Base-by-base conservation (phyloP, 2,797 vertebrate genomes). In the Sparidentex hasta region DNA sequence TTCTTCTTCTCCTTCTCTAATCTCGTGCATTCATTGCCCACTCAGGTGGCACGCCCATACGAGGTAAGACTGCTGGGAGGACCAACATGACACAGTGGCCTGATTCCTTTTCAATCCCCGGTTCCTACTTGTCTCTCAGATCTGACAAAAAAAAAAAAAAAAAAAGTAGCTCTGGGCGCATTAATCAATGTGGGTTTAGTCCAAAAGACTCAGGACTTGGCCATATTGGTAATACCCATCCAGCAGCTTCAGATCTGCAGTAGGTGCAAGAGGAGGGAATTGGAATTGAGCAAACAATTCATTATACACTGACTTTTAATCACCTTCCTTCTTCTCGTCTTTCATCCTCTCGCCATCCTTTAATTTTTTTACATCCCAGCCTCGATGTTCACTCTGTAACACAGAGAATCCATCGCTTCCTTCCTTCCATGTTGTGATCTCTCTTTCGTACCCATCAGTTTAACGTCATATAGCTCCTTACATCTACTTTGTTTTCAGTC, bases 281-380 rank as follows among this genome's bases (percentile, higher is more conserved):
- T 90, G 91, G 93, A 94, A 92, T 92, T 88, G 88, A 92, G 92
- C 96, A 96, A 96, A 94, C 95, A 95, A 91, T 94, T 96, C 96
- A 97, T 97, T 95, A 94, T 93, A 71, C 93, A 93, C 91, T 95
- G 95, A 97, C 95, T 92, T 95, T 90, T 91, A 95, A 95, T 96
- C 90, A 82, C 77, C 74, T 88, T 67, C 82, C 83, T 68, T 88
- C 77, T 80, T 70, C 71, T 82, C 80, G 43, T 87, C 80, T 59
- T 47, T 77, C 86, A 88, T 82, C 78, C 82, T 87, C 74, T 83
- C 70, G 38, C 56, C 88, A 83, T 84, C 76, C 51, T 68, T 68
- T 86, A 76, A 88, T 90, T 78, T 81, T 29, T 38, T 43, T 84
- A 87, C 96, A 96, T 96, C 91, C 94, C 94, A 94, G 95, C 95